A percentile compares a stretch with the other conserved stretches of the same genome.
These are phyloP conservation scores for Nebria salina DNA, from an alignment of 2,888 invertebrate species.

Conservation along the genomic window DNA sequence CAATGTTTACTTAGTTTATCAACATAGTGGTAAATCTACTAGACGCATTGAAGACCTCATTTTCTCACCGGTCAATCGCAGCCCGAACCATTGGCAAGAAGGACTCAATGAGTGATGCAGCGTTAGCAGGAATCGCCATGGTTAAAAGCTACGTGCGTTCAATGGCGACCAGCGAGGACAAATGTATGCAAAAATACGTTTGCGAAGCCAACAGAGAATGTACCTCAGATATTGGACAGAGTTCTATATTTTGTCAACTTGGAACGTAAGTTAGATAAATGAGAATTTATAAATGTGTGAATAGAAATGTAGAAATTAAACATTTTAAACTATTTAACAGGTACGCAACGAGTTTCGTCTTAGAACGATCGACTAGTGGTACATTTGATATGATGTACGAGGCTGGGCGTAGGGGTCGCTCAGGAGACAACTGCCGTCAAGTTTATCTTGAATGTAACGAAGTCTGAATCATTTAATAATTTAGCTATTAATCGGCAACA, in stretches of 20 bases:
- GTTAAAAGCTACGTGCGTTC: slow-evolving; percentile 89
- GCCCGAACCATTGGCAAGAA: slow-evolving; percentile 87
- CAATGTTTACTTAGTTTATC: slow-evolving; percentile 74
- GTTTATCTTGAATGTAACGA: slow-evolving; percentile 90
- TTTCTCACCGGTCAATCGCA: slow-evolving; percentile 87
- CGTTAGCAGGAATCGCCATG: slow-evolving; percentile 87
- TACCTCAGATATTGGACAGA: slow-evolving; percentile 79
- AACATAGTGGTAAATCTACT: slow-evolving; percentile 90
- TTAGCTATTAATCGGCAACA: slow-evolving; percentile 22
- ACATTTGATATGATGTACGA: slow-evolving; percentile 84
- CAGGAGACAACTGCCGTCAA: slow-evolving; percentile 86
- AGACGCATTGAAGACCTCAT: slow-evolving; percentile 91
- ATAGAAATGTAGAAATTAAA: no score
- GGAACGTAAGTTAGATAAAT: slow-evolving; percentile 81
- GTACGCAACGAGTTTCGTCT: slow-evolving; percentile 85
- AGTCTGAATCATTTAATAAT: slow-evolving; percentile 67
- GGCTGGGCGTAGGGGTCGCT: slow-evolving; percentile 86
- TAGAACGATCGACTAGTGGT: slow-evolving; percentile 78
- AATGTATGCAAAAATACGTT: slow-evolving; percentile 86
- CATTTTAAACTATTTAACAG: slow-evolving; percentile 61
- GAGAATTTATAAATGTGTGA: neutral
- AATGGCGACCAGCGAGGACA: slow-evolving; percentile 79
- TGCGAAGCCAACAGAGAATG: slow-evolving; percentile 93
- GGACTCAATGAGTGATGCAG: slow-evolving; percentile 90
- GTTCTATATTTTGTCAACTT: slow-evolving; percentile 90